phyloP scores from a whole-genome alignment of 2,888 invertebrate genomes.

The Thalpophila matura region DNA sequence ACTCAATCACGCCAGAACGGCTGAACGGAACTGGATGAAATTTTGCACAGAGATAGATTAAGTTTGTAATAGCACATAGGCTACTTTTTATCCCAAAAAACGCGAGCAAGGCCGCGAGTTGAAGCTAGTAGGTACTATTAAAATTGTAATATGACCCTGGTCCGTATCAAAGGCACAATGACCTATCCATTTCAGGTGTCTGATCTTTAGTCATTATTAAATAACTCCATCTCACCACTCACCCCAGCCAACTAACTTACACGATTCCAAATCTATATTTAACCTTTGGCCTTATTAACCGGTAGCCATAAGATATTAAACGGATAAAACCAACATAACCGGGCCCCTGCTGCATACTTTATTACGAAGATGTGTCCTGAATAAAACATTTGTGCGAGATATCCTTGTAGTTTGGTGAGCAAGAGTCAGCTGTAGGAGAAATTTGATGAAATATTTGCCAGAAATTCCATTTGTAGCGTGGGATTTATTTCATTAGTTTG shows the following conservation, averaged over 20 bases:
- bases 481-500: neutral
- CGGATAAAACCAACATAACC: slow-evolving; percentile 67
- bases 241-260: slow-evolving; percentile 1
- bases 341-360: slow-evolving; percentile 68
- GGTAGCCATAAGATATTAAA: slow-evolving; percentile 67
- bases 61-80: too few relatives aligned
- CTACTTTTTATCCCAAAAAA: too few relatives aligned
- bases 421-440: slow-evolving; percentile 34
- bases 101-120: too few relatives aligned
- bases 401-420: slow-evolving; percentile 49
- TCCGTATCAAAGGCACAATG: neutral
- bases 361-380: slow-evolving; percentile 66
- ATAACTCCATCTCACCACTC: neutral
- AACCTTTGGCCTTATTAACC: slow-evolving; percentile 35
- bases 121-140: too few relatives aligned
- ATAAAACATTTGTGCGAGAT: slow-evolving; percentile 67
- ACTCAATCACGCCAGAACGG: too few relatives aligned
- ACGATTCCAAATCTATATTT: slow-evolving; percentile 38
- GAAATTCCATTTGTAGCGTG: neutral
- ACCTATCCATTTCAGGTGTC: too few relatives aligned
- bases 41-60: too few relatives aligned
- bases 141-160: too few relatives aligned
- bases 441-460: slow-evolving; percentile 21
- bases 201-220: neutral
- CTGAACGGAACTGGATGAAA: too few relatives aligned